Base-by-base conservation (phyloP, 2,797 vertebrate genomes). In the Sebastes taczanowskii region DNA sequence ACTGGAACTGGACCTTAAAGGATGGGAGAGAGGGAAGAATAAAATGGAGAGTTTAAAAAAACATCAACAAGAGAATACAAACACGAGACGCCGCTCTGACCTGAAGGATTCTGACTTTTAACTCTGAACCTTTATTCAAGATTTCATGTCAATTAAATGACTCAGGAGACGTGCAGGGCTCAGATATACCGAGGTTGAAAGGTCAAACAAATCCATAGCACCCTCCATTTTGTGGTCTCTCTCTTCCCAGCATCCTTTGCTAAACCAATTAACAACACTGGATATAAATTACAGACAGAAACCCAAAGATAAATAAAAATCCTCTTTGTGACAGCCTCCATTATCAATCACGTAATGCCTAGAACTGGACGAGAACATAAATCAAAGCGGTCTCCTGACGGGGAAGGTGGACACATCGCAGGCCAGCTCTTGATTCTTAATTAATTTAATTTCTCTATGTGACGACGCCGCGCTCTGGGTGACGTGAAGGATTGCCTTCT, bases 1-100 rank as follows among this genome's bases (percentile, higher is more conserved):
- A 99, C 92, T 99, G 99, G 91, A 99, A 99, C 92, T 99, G 98
- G 63, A 99, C 99, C 99, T 99, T 42, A 69, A 56, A 60, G 73
- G 38, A 63, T 1, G 11, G 34, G 42, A 77, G 71, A 68, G 18
- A 14, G 27, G 30, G 25, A 22, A 27, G 18, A 58, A 58, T 16
- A 34, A 32, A 58, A 62, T 0, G 6, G 5, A 23, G 2, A 25
- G 7, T 23, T 55, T 5, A 6, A 56, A 65, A 68, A 72, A 65
- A 63, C 7, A 42, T n/a, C 8, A 73, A 53, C 27, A 58, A 32
- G 4, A 32, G 25, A 29, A 25, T 25, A 25, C 25, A 25, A 61
- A 11, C 8, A 42, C 2, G 2, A 10, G 11, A 27, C 22, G 49
- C 20, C 20, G 11, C n/a, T 53, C 32, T 32, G 35, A 55, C 22